Evolutionary conservation across 37 sponge, comb jelly and placozoan species (phyloP), one percentile per base, ranked within the genome.

Genomic region (Chondrilla cf. caribensis): DNA sequence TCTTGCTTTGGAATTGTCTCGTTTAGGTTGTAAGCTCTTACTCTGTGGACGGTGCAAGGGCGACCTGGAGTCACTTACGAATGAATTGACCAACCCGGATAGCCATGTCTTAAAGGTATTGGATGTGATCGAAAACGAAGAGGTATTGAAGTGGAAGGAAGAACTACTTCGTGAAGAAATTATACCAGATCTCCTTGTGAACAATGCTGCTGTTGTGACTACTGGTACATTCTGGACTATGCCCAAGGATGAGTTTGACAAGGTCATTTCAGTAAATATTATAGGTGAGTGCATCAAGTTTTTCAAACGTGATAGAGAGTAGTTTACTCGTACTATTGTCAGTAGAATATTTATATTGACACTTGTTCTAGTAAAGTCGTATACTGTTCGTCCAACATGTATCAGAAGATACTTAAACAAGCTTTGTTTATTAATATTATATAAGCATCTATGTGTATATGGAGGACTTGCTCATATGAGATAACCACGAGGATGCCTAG

Each of bases 131-230:
- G 36, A 80, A 6, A 64, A 58, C 28, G 81, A 54, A 25, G 59
- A 58, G 36, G 35, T 38, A 59, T 9, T 1, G 81, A 26, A 1
- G 3, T 38, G 55, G 62, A 38, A 58, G 32, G 81, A 54, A 24
- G 59, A 9, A 14, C 25, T 54, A 1, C 29, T 47, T 31, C 11
- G 81, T 6, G 81, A 58, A 29, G 81, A 55, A 7, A 24, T 38
- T 7, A 58, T 47, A 2, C 81, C 81, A 19, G 41, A 58, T 60
- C 62, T 80, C n/a, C 64, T 80, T 19, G 55, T 80, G 64, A 80
- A 80, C 59, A 80, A 80, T 58, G 81, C 81, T 24, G 62, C 58
- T 14, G 11, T 47, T 47, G 59, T 2, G 18, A 59, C 31, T 29
- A 80, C 66, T 26, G 64, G 51, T 22, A 66, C 18, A 58, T 24